Conservation (phyloP, 2,113 vertebrate species). For the Donacobius atricapilla region DNA sequence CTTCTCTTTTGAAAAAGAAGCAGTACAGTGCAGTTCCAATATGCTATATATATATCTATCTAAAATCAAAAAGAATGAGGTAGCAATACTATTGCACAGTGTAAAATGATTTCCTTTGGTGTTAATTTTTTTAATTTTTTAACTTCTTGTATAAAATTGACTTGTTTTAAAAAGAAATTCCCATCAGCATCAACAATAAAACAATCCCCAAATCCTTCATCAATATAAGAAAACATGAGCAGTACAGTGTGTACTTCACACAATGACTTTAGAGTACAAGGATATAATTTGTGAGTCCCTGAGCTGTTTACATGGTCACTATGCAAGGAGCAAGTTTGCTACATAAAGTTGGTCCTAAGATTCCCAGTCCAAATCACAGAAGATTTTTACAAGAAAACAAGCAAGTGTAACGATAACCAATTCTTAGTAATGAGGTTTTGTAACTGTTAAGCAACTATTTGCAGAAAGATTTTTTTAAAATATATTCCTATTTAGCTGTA, state of each 20-base stretch:
- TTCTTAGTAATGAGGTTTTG: slow-evolving; percentile 69
- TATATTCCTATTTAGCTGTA: slow-evolving; percentile 74
- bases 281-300: slow-evolving; percentile 39
- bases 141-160: slow-evolving; percentile 37
- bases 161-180: not conserved
- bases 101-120: slow-evolving; percentile 42
- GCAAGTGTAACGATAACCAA: slow-evolving; percentile 42
- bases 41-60: not conserved
- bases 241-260: not conserved
- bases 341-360: slow-evolving; percentile 40
- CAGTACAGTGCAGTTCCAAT: slow-evolving; percentile 48
- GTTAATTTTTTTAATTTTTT: slow-evolving; percentile 41
- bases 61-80: slow-evolving; percentile 30
- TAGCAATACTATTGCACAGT: slow-evolving; percentile 49
- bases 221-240: not conserved
- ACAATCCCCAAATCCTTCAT: not conserved
- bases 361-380: slow-evolving; percentile 32
- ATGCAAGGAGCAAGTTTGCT: slow-evolving; percentile 73
- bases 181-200: slow-evolving; percentile 45
- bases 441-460: slow-evolving; percentile 70
- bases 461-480: slow-evolving; percentile 69
- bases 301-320: slow-evolving; percentile 73
- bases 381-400: slow-evolving; percentile 61
- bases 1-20: slow-evolving; percentile 44
- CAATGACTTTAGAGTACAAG: slow-evolving; percentile 21